Evolutionary conservation across 1,140 invertebrate genomes (phyloP), one percentile per base, ranked within the genome.

Genomic region (Drosophila kanapiae): DNA sequence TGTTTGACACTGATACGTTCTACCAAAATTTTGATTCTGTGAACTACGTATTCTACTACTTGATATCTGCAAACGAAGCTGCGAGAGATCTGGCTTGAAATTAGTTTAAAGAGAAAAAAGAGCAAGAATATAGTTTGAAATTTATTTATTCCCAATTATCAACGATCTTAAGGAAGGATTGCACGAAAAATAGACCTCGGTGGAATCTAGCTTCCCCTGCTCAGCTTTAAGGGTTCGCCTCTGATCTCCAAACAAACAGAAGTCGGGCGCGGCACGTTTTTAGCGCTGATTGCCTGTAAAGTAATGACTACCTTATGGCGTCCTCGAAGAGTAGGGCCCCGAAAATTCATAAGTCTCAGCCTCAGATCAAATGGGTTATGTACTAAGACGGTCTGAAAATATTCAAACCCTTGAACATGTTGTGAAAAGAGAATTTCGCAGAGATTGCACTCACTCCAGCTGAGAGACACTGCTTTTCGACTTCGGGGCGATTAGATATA

Each of bases 401-500:
- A 5, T 4, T 2, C 1, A 6, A 29, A 31, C 10, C 11, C 16
- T 57, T 38, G 8, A 33, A 4, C 9, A 35, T 6, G 5, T 1
- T 14, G 6, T 11, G 2, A 0, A 54, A 37, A 23, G 31, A 53
- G 11, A 35, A 10, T 14, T 38, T 11, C 6, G 23, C 33, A 14
- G 13, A 5, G 35, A 33, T 18, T 4, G 3, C 11, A 72, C 83
- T 87, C 62, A 87, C 84, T n/a, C 77, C 84, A 11, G 18, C 27
- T 2, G 42, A 38, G 2, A 87, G 0, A 23, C 84, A 87, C 5
- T 72, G 33, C 4, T 27, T 9, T 27, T 64, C 1, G 3, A 80
- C 48, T 0, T 68, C 61, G 0, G 37, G 11, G 4, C 27, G 4
- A 53, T 87, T 68, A 5, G 13, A 18, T 2, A 87, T 43, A 11